Evolutionary conservation across 2,113 vertebrate genomes (phyloP).

Genomic region (Todiramphus chloris): DNA sequence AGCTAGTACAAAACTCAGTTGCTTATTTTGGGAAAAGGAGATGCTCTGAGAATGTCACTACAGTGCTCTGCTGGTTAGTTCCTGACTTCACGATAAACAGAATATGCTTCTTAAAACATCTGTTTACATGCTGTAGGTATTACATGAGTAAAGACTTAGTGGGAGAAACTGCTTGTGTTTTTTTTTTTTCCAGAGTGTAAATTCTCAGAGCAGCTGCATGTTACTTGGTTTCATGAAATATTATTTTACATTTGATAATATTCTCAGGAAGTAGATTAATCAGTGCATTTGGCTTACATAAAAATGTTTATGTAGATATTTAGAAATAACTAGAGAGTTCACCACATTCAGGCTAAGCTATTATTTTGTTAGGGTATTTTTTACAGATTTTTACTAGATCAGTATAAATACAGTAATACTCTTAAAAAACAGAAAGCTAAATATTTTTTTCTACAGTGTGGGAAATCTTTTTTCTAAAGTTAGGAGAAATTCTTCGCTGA

Average conservation of each 20-base stretch:
- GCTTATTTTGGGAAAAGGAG: neutral
- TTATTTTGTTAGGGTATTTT: neutral
- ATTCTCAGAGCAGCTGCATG: neutral
- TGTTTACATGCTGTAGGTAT: neutral
- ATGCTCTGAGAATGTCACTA: neutral
- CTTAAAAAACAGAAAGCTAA: neutral
- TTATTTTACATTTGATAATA: neutral
- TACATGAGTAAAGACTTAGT: neutral
- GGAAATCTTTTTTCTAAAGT: neutral
- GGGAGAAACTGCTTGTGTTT: neutral
- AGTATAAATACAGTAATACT: neutral
- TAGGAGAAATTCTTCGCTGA: neutral
- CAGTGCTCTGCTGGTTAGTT: neutral
- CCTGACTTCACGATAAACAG: neutral
- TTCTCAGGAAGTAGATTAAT: neutral
- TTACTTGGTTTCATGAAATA: neutral
- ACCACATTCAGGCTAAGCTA: neutral
- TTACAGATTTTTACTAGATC: neutral
- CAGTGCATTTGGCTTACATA: neutral
- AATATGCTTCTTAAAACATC: neutral
- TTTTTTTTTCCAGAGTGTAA: neutral
- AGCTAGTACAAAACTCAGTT: neutral
- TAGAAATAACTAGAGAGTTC: neutral
- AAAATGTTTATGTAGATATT: neutral
- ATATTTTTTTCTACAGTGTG: neutral